phyloP scores from a whole-genome alignment of 2,113 vertebrate genomes.

The Tupaia chinensis region DNA sequence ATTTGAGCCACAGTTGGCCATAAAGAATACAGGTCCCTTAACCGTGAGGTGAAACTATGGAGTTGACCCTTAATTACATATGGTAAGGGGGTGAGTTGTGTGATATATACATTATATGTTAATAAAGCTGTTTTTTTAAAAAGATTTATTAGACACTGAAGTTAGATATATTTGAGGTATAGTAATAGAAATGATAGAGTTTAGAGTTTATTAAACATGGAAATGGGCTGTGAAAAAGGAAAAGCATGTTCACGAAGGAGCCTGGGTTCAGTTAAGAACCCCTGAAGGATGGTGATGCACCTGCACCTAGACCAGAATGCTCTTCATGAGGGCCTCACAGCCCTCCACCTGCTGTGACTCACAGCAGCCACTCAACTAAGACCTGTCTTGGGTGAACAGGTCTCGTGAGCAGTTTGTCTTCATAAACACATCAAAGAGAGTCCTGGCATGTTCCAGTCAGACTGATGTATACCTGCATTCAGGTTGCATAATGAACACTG shows the following conservation, averaged over 20 bases:
- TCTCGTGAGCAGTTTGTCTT: not conserved
- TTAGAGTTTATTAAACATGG: not conserved
- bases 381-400: fast-evolving
- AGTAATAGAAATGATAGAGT: not conserved
- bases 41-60: too few relatives aligned
- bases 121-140: not conserved
- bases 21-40: too few relatives aligned
- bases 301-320: not conserved
- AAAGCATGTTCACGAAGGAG: not conserved
- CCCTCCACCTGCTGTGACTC: not conserved
- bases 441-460: not conserved
- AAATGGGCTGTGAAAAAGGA: not conserved
- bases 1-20: too few relatives aligned
- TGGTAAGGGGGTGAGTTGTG: not conserved
- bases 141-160: not conserved
- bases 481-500: not conserved
- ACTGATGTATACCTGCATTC: too few relatives aligned
- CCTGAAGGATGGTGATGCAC: not conserved
- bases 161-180: not conserved
- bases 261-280: not conserved
- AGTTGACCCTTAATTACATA: too few relatives aligned
- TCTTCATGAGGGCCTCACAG: fast-evolving
- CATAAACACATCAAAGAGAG: not conserved
- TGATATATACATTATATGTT: not conserved
- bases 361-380: not conserved